Conservation (phyloP, 2,797 vertebrate species). For the Menidia menidia region DNA sequence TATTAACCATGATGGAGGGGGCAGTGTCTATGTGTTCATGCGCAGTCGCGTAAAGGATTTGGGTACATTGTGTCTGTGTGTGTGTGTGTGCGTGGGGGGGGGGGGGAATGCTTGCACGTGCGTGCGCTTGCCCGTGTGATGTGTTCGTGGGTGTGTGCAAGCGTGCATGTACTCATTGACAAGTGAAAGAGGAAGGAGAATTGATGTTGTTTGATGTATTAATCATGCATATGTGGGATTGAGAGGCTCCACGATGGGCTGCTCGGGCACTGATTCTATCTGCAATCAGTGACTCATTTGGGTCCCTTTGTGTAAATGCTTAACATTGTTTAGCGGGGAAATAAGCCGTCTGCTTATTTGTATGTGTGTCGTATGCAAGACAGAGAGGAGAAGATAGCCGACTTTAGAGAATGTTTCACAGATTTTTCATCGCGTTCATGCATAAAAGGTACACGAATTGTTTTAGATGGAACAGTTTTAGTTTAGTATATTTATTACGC, state of each 20-base stretch:
- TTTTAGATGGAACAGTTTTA: slow-evolving; percentile 37
- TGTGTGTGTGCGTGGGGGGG: neutral
- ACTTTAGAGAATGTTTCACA: slow-evolving; percentile 14
- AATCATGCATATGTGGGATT: slow-evolving; percentile 81
- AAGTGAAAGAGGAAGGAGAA: slow-evolving; percentile 66
- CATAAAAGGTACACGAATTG: slow-evolving; percentile 50
- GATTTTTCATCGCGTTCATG: slow-evolving; percentile 36
- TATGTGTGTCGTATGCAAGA: slow-evolving; percentile 38
- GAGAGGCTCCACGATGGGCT: slow-evolving; percentile 74
- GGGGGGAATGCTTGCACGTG: neutral
- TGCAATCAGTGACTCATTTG: slow-evolving; percentile 79
- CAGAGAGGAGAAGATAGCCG: slow-evolving; percentile 6
- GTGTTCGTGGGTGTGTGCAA: slow-evolving; percentile 16
- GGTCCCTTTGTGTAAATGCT: slow-evolving; percentile 78
- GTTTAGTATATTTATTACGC: slow-evolving; percentile 55
- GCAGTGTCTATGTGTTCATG: slow-evolving; percentile 67
- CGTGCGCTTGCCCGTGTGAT: slow-evolving; percentile 6
- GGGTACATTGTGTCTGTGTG: slow-evolving; percentile 55
- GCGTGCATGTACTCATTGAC: slow-evolving; percentile 45
- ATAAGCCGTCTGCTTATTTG: slow-evolving; percentile 60
- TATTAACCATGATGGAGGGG: slow-evolving; percentile 85
- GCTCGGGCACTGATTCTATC: slow-evolving; percentile 72
- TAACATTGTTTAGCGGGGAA: slow-evolving; percentile 69
- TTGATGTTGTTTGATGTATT: slow-evolving; percentile 83
- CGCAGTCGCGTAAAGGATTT: slow-evolving; percentile 68